These are phyloP conservation scores for Piaya cayana DNA, from an alignment of 2,113 vertebrate species.

Conservation along the genomic window DNA sequence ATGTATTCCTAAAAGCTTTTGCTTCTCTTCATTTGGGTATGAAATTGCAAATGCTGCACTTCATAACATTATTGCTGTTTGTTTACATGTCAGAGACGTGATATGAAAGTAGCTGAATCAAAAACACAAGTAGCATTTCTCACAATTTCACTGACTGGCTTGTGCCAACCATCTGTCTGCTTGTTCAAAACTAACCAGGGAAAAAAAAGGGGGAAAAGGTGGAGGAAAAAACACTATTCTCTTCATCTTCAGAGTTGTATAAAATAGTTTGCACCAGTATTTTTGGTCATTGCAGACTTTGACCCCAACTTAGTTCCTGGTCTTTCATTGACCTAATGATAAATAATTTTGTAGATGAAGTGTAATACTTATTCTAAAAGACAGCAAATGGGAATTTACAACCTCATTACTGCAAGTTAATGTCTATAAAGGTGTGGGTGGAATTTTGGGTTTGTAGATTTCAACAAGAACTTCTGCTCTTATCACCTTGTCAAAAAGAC, in stretches of 20 bases:
- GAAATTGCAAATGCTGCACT: neutral
- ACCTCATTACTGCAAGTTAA: neutral
- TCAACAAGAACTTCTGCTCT: neutral
- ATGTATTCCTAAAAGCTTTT: neutral
- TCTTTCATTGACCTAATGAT: neutral
- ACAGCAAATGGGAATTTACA: neutral
- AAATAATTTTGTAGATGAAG: neutral
- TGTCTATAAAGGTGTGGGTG: neutral
- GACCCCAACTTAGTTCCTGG: neutral
- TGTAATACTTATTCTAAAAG: neutral
- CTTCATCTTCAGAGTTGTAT: neutral
- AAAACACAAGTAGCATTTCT: neutral
- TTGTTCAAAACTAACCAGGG: neutral
- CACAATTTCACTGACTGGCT: neutral
- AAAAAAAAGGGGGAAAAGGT: neutral
- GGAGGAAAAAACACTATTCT: rapidly evolving
- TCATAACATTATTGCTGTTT: neutral
- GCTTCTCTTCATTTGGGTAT: neutral
- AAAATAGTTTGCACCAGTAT: neutral
- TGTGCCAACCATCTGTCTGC: neutral
- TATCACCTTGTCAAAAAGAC: neutral
- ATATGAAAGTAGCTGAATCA: neutral
- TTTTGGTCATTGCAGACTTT: neutral
- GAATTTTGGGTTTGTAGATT: neutral
- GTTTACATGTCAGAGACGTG: neutral